Evolutionary conservation across 2,797 vertebrate genomes (phyloP).

Genomic region (Tamandua tetradactyla): DNA sequence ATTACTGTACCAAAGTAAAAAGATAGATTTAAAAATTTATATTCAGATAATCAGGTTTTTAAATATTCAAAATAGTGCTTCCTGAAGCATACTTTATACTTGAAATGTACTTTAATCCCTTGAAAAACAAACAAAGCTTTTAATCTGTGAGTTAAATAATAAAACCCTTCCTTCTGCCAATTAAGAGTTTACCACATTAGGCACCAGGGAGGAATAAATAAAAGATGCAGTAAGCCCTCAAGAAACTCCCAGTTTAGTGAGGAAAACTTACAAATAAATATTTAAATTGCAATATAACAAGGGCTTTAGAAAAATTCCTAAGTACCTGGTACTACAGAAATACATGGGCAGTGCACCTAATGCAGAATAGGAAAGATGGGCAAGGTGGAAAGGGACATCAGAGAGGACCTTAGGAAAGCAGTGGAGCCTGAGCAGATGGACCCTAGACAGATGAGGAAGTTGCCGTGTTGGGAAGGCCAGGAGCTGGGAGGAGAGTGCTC

Average conservation of each 20-base stretch:
- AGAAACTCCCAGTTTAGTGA: background rate
- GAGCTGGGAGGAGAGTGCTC: background rate
- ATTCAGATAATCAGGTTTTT: constrained; percentile 4
- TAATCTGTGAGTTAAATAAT: background rate
- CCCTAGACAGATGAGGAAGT: no score
- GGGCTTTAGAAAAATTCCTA: background rate
- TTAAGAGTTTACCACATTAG: background rate
- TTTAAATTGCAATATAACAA: background rate
- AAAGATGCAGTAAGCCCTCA: background rate
- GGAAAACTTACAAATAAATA: background rate
- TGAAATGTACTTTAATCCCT: constrained; percentile 39
- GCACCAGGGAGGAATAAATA: background rate
- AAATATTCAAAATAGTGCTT: constrained; percentile 13
- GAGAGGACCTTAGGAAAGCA: background rate
- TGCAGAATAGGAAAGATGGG: accelerated
- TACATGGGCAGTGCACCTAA: accelerated
- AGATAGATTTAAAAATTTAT: background rate
- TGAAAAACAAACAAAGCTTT: background rate
- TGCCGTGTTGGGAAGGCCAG: background rate
- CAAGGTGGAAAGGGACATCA: background rate
- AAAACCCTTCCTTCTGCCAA: background rate
- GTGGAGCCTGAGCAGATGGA: background rate
- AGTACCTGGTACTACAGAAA: background rate
- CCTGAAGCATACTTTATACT: constrained; percentile 2
- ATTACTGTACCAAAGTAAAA: background rate